Conservation (phyloP, 2,113 vertebrate species). For the Stictonetta naevosa region DNA sequence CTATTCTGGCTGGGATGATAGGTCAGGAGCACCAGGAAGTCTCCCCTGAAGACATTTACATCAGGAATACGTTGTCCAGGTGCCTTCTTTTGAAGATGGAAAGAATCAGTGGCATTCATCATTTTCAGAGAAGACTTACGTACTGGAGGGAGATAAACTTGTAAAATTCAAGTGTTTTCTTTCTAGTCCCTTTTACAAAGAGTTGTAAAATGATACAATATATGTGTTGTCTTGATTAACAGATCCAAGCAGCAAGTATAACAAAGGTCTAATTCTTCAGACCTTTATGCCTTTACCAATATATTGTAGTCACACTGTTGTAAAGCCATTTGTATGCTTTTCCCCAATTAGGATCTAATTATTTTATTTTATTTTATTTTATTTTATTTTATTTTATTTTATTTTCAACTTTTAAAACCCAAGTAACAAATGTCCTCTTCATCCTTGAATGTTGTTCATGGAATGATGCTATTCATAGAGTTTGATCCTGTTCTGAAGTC, state of each 20-base stretch:
- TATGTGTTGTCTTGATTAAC: not conserved
- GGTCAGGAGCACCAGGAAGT: not conserved
- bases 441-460: not conserved
- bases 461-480: not conserved
- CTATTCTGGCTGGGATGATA: not conserved
- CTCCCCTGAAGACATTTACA: not conserved
- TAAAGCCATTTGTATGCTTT: not conserved
- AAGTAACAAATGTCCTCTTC: not conserved
- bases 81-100: not conserved
- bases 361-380: not conserved
- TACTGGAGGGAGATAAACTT: not conserved
- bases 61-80: not conserved
- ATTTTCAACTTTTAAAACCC: not conserved
- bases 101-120: not conserved
- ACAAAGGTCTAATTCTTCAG: not conserved
- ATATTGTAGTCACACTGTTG: not conserved
- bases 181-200: not conserved
- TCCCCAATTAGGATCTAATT: not conserved
- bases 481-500: not conserved
- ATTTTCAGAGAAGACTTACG: not conserved
- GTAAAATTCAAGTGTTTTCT: not conserved
- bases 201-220: not conserved
- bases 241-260: not conserved
- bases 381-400: too few relatives aligned
- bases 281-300: not conserved